Evolutionary conservation across 2,797 vertebrate species (phyloP), one percentile per base, ranked within the genome.

Genomic region (Acanthiza pusilla): DNA sequence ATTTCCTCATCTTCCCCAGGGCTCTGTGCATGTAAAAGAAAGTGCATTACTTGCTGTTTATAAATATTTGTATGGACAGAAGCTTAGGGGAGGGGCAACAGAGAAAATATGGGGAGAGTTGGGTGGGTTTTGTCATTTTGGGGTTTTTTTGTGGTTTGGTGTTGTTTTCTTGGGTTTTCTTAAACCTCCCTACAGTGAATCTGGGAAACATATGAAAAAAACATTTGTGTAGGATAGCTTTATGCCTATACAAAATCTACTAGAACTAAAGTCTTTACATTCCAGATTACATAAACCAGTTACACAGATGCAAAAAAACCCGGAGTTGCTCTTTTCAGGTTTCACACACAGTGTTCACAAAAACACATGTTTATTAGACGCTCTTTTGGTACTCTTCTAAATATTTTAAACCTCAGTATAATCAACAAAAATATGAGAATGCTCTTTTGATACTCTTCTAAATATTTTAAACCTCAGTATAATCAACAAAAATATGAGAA

Each of bases 41-140:
- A 74, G 26, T 61, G 63, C 73, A 61, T 61, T 90, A 67, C 40
- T 85, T 91, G 80, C 71, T 93, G 62, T 92, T 93, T 93, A 88
- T 66, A 94, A 93, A 85, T 84, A 88, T 61, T 87, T 78, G 47
- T 65, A 73, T 66, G 71, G 61, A 95, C 84, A 85, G 81, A 76
- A 96, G 42, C 38, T 86, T 73, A 68, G 38, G 23, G 61, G 15
- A 71, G 25, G 54, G 57, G 70, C 47, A 92, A 72, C 23, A 61
- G 25, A 72, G 42, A 70, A 89, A 66, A 73, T 26, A 55, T 0
- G 1, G 8, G 36, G 16, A 34, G 1, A 54, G 8, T 6, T 30
- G 30, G 34, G 53, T n/a, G 27, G 27, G 22, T 23, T 66, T 54
- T 19, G 21, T 7, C 40, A 12, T 13, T 5, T 47, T 27, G 9